Evolutionary conservation across 2,888 invertebrate species (phyloP), one percentile per base, ranked within the genome.

Genomic region (Lutraria lutraria): DNA sequence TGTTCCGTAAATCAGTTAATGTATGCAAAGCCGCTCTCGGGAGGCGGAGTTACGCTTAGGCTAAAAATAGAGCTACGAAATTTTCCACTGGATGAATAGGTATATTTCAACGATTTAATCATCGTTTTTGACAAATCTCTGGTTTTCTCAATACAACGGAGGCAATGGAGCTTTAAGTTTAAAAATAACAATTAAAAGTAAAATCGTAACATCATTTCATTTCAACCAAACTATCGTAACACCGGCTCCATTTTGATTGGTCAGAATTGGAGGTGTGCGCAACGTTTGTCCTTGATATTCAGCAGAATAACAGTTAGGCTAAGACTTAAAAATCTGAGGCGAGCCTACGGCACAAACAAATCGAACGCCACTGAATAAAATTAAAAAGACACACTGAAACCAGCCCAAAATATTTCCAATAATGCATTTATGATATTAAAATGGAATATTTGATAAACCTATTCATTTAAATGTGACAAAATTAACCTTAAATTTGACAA

Each of bases 1-100:
- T 90, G 90, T 85, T 86, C 60, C 29, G 56, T 53, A 84, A 60
- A 29, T 88, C 54, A 90, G 90, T 90, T 90, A 90, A 90, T 90
- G 81, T 85, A 90, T 90, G 86, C 90, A 90, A 79, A 85, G 43
- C 79, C 16, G 54, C 31, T 13, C 81, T 21, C 76, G 79, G 52
- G 31, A 52, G 90, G 90, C 56, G 90, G 90, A 88, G 90, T 80
- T 34, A 76, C 25, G 34, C 31, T 13, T 43, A 43, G 81, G 63
- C 86, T 88, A 88, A 53, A 86, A 86, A 86, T 88, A 88, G 85
- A 81, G 43, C 25, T 43, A 25, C 31, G 76, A 72, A 56, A 34
- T 29, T 81, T 31, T 52, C 81, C 76, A 76, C 76, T 34, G 34
- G 34, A 76, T 34, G 31, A 31, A 76, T 15, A 31, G 76, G 12